phyloP scores from a whole-genome alignment of 2,888 invertebrate species.

The Augiades crinisus region DNA sequence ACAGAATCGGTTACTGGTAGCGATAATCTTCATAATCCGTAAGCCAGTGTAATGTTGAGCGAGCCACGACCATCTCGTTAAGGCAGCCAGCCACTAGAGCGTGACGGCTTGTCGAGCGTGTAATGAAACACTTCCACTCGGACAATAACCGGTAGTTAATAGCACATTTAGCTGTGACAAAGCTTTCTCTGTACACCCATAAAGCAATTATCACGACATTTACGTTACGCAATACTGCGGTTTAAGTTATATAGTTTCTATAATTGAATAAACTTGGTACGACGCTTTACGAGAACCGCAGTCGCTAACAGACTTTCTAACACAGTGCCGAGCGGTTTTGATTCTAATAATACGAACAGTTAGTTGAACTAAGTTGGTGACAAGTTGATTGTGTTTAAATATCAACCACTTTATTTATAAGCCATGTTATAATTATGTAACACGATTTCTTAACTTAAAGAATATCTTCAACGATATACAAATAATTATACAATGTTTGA shows the following conservation, averaged over 20 bases:
- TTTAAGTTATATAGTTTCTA: constrained; percentile 23
- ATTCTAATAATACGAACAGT: too few relatives aligned
- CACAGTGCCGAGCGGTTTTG: neutral
- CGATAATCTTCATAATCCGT: constrained; percentile 3
- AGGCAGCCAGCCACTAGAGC: constrained; percentile 62
- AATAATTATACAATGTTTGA: too few relatives aligned
- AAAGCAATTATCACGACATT: constrained; percentile 50
- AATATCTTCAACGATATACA: too few relatives aligned
- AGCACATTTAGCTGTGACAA: constrained; percentile 60
- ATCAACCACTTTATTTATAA: too few relatives aligned
- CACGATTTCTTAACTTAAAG: too few relatives aligned
- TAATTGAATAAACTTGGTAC: constrained; percentile 33
- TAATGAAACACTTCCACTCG: constrained; percentile 76
- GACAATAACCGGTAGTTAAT: constrained; percentile 73
- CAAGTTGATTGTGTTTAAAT: neutral
- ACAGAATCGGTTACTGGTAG: neutral
- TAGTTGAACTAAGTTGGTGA: too few relatives aligned
- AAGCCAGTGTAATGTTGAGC: constrained; percentile 31
- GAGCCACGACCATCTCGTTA: constrained; percentile 61
- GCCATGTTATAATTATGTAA: too few relatives aligned
- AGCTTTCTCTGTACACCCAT: constrained; percentile 58
- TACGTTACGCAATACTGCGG: constrained; percentile 33
- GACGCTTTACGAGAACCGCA: constrained; percentile 41
- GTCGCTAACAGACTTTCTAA: constrained; percentile 36
- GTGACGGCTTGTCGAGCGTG: constrained; percentile 63